These are phyloP conservation scores for Zosterops borbonicus DNA, from an alignment of 2,113 vertebrate genomes.

Conservation along the genomic window DNA sequence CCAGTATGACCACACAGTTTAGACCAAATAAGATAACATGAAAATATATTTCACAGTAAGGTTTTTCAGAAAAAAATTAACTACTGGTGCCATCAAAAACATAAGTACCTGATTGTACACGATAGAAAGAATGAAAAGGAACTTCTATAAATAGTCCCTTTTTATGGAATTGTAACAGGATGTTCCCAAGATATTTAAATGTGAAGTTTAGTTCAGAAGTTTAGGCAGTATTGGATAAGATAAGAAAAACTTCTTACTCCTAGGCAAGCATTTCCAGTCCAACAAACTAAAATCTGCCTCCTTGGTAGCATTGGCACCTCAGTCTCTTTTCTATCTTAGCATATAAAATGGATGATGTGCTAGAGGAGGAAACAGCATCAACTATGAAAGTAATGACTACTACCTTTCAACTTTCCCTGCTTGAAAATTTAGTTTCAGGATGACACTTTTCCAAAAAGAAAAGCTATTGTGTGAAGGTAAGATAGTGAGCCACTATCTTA, in stretches of 20 bases:
- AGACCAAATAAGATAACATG: neutral
- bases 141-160: neutral
- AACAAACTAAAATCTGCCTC: neutral
- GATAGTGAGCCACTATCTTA: neutral
- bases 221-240: neutral
- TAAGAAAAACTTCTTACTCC: neutral
- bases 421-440: neutral
- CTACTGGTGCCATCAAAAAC: neutral
- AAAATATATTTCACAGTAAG: neutral
- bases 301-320: neutral
- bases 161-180: neutral
- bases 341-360: accelerated
- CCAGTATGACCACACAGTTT: neutral
- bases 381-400: neutral
- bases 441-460: neutral
- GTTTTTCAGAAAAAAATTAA: neutral
- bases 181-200: neutral
- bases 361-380: neutral
- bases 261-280: neutral
- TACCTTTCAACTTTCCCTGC: neutral
- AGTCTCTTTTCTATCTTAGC: neutral
- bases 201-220: neutral
- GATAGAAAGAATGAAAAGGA: neutral
- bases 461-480: neutral
- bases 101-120: accelerated